A percentile compares a stretch with the other conserved stretches of the same genome.
Conservation (phyloP, 1,140 invertebrate species). For the Trichonephila clavata region DNA sequence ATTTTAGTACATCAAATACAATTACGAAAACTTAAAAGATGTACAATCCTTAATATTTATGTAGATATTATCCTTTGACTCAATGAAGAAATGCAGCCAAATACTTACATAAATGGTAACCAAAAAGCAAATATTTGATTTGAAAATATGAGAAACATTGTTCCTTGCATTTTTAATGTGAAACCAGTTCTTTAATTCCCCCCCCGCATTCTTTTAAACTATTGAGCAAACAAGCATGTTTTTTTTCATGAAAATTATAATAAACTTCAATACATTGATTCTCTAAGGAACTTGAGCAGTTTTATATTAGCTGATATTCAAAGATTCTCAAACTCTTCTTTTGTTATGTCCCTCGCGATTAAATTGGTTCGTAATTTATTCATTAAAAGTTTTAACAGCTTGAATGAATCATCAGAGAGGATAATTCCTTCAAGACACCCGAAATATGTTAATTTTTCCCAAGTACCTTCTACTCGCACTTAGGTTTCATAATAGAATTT, state of each 20-base stretch:
- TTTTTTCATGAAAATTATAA: not conserved
- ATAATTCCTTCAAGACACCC: constrained; percentile 21
- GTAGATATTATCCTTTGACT: too few species aligned
- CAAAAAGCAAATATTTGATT: constrained; percentile 16
- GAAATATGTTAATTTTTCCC: not conserved
- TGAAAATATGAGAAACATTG: not conserved
- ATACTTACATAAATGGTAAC: not conserved
- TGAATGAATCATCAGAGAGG: constrained; percentile 16
- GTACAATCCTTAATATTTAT: too few species aligned
- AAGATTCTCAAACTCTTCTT: not conserved
- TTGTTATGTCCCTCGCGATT: not conserved
- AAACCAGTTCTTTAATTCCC: not conserved
- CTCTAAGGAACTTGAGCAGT: constrained; percentile 3
- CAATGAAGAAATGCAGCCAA: not conserved
- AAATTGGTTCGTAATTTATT: constrained; percentile 42
- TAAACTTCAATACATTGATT: not conserved
- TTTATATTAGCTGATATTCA: constrained; percentile 19
- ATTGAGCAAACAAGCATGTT: not conserved
- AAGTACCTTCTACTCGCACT: not conserved
- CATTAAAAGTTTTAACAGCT: constrained; percentile 48
- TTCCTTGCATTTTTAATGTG: not conserved
- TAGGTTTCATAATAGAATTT: not conserved
- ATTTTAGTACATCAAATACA: too few species aligned
- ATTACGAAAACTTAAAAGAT: too few species aligned
- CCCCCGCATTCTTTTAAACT: not conserved